Evolutionary conservation across 2,113 vertebrate genomes (phyloP).

Genomic region (Ptychochromis oligacanthus): DNA sequence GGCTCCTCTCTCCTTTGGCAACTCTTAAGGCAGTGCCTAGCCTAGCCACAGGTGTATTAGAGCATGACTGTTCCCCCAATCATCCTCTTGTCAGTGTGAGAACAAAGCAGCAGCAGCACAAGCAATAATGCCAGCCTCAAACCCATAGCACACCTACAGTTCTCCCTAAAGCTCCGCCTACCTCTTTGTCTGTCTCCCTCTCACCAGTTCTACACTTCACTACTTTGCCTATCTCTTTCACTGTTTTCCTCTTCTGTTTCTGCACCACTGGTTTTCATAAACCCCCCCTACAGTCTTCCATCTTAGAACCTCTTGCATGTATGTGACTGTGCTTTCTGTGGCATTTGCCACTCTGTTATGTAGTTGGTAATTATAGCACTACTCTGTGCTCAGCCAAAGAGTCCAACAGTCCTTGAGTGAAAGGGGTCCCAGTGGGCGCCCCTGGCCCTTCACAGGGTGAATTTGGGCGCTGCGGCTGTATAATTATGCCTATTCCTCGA

Average conservation of each 20-base stretch:
- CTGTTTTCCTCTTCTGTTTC: slow-evolving; percentile 1
- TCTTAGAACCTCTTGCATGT: slow-evolving; percentile 41
- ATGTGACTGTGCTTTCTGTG: slow-evolving; percentile 13
- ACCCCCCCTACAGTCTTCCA: slow-evolving; percentile 23
- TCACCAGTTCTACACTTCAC: slow-evolving; percentile 5
- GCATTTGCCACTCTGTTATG: slow-evolving; percentile 45
- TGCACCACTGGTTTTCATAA: slow-evolving; percentile 30
- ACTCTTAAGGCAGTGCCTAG: slow-evolving; percentile 36
- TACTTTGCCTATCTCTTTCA: slow-evolving; percentile 24
- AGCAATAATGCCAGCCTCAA: slow-evolving; percentile 11
- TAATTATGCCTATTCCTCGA: slow-evolving; percentile 71
- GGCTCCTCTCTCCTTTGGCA: slow-evolving; percentile 40
- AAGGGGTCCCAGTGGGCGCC: slow-evolving; percentile 60
- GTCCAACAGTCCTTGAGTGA: slow-evolving; percentile 58
- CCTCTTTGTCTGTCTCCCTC: slow-evolving; percentile 31
- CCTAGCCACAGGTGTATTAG: slow-evolving; percentile 61
- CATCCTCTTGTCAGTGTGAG: slow-evolving; percentile 59
- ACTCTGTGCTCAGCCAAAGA: slow-evolving; percentile 58
- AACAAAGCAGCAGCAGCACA: slow-evolving; percentile 69
- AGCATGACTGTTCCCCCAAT: slow-evolving; percentile 55
- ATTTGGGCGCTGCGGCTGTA: slow-evolving; percentile 61
- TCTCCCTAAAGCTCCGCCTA: slow-evolving; percentile 52
- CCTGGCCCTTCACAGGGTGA: slow-evolving; percentile 60
- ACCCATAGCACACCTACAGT: slow-evolving; percentile 51
- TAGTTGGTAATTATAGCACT: slow-evolving; percentile 73